A percentile compares a stretch with the other conserved stretches of the same genome.
Evolutionary conservation across 2,888 invertebrate genomes (phyloP).

Genomic region (Nomada goodeniana): DNA sequence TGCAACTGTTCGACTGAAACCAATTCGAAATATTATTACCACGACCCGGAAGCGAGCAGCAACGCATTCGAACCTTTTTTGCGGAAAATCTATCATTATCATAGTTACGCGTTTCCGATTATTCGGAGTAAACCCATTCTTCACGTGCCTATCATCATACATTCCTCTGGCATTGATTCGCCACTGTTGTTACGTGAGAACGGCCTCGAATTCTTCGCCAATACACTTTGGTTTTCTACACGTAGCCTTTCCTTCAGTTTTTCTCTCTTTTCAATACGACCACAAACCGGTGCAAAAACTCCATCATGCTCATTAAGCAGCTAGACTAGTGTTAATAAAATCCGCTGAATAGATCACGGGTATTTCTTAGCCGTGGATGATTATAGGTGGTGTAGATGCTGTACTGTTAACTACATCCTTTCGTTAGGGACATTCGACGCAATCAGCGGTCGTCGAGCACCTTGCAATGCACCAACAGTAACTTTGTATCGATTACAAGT

Average conservation of each 20-base stretch:
- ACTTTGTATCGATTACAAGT: constrained; percentile 60
- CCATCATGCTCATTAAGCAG: constrained; percentile 19
- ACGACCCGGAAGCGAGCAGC: background rate
- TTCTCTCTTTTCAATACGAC: constrained; percentile 31
- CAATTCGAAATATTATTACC: background rate
- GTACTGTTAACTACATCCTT: background rate
- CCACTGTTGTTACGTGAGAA: constrained; percentile 46
- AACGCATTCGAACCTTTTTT: background rate
- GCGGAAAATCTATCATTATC: background rate
- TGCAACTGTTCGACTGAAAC: background rate
- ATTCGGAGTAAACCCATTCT: constrained; percentile 32
- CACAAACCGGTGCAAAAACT: constrained; percentile 6
- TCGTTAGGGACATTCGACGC: background rate
- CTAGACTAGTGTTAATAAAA: constrained; percentile 11
- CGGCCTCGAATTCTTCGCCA: constrained; percentile 48
- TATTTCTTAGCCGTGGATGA: constrained; percentile 12
- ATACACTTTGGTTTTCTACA: constrained; percentile 35
- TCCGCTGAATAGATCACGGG: background rate
- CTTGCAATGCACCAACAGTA: background rate
- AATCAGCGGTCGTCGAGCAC: background rate
- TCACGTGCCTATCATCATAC: constrained; percentile 11
- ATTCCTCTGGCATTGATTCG: constrained; percentile 42
- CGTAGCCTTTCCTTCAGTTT: constrained; percentile 41
- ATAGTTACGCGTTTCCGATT: constrained; percentile 14
- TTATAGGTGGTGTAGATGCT: background rate